These are phyloP conservation scores for Styela plicata DNA, from an alignment of 23 tunicate genomes.

Conservation along the genomic window DNA sequence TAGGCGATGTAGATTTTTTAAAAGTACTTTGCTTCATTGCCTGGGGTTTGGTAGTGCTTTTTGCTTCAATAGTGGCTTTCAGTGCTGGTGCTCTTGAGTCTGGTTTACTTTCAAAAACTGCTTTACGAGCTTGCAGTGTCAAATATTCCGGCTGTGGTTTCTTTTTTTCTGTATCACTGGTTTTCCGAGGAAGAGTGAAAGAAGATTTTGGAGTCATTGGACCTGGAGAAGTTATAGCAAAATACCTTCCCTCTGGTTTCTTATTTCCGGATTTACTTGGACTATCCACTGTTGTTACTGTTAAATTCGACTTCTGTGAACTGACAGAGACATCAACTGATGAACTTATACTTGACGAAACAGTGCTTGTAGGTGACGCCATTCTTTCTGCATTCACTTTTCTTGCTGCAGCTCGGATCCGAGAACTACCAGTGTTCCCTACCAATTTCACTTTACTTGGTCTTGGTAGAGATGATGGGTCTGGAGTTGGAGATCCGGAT, in stretches of 20 bases:
- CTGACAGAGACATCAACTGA: slow-evolving; percentile 51
- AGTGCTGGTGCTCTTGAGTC: background rate
- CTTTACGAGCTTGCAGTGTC: slow-evolving; percentile 11
- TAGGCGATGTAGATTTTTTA: background rate
- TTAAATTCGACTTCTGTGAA: slow-evolving; percentile 44
- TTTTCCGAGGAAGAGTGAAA: slow-evolving; percentile 8
- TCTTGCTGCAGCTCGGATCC: background rate
- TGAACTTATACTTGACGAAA: slow-evolving; percentile 7
- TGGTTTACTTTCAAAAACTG: background rate
- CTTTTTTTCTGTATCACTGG: slow-evolving; percentile 40
- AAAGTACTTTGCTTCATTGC: no score
- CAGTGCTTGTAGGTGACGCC: slow-evolving; percentile 21
- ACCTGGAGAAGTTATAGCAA: slow-evolving; percentile 79
- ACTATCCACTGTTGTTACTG: slow-evolving; percentile 61
- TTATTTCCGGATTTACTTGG: slow-evolving; percentile 33
- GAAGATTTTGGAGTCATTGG: background rate
- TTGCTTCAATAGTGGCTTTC: background rate
- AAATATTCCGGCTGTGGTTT: slow-evolving; percentile 27
- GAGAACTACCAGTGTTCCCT: background rate
- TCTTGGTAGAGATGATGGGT: background rate
- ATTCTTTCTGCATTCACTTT: background rate
- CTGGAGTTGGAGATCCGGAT: slow-evolving; percentile 22
- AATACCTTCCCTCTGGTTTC: slow-evolving; percentile 50
- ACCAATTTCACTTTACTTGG: slow-evolving; percentile 3
- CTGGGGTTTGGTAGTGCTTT: background rate